phyloP scores from a whole-genome alignment of 2,113 vertebrate species.

The Ivindomyrus marchei region DNA sequence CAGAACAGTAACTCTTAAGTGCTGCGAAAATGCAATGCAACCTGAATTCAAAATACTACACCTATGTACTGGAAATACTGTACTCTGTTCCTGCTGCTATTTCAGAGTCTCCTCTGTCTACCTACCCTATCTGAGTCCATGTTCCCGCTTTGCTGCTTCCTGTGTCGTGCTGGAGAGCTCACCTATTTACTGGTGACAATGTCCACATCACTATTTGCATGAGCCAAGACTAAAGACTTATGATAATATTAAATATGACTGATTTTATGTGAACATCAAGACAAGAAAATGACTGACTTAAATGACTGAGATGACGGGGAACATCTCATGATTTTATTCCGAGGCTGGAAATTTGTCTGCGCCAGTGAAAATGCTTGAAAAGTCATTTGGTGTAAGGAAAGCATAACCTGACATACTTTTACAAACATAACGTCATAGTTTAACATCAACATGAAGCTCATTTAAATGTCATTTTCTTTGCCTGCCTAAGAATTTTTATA shows the following conservation, averaged over 20 bases:
- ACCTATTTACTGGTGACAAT: neutral
- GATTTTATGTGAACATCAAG: neutral
- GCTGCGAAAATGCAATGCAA: neutral
- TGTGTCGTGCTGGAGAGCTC: neutral
- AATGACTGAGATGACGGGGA: neutral
- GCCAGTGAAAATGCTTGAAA: neutral
- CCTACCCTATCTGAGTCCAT: neutral
- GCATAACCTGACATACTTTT: neutral
- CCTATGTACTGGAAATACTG: neutral
- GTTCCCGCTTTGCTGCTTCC: neutral
- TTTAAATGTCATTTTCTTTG: neutral
- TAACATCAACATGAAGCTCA: neutral
- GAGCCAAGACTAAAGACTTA: neutral
- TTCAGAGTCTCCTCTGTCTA: too few species aligned
- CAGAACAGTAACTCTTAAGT: neutral
- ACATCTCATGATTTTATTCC: neutral
- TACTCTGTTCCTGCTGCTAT: neutral
- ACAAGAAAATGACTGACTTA: neutral
- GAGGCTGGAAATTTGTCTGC: neutral
- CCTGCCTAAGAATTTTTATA: neutral
- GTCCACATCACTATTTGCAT: neutral
- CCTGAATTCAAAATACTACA: neutral
- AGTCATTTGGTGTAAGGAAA: neutral
- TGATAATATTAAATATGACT: neutral
- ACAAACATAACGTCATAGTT: neutral